Conservation (phyloP, 2,888 invertebrate species). For the Elysia crispata region DNA sequence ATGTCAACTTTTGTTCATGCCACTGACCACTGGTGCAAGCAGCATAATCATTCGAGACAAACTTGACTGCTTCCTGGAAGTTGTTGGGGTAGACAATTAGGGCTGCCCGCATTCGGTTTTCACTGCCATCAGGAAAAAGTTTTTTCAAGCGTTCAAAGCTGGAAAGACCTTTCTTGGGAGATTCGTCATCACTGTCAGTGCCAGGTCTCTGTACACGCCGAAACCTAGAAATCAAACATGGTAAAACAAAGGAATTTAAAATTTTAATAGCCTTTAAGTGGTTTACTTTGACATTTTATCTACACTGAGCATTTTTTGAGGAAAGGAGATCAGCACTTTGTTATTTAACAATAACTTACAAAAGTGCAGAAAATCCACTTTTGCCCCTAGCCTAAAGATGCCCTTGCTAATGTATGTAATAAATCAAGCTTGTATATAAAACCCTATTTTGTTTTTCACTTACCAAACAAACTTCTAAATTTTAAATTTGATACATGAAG, state of each 20-base stretch:
- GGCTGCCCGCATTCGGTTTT: slow-evolving; percentile 39
- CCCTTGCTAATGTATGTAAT: too few relatives aligned
- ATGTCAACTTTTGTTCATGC: background rate
- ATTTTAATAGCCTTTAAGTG: too few relatives aligned
- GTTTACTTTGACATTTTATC: background rate
- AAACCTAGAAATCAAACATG: slow-evolving; percentile 1
- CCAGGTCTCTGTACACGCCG: slow-evolving; percentile 12
- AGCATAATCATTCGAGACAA: slow-evolving; percentile 26
- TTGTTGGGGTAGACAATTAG: slow-evolving; percentile 41
- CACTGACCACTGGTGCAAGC: background rate
- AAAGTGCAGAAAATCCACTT: too few relatives aligned
- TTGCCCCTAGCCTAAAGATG: too few relatives aligned
- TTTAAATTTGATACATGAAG: too few relatives aligned
- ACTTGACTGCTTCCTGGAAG: slow-evolving; percentile 39
- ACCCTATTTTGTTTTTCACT: too few relatives aligned
- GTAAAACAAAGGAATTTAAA: too few relatives aligned
- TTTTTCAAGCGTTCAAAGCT: slow-evolving; percentile 32
- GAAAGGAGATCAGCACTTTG: too few relatives aligned
- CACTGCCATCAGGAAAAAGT: slow-evolving; percentile 42
- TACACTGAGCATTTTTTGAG: background rate
- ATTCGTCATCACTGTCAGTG: slow-evolving; percentile 18
- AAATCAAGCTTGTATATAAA: too few relatives aligned
- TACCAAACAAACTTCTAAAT: too few relatives aligned
- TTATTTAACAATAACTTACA: too few relatives aligned
- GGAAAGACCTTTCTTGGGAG: background rate